Evolutionary conservation across 1,140 invertebrate species (phyloP).

Genomic region (Melanaphis sacchari): DNA sequence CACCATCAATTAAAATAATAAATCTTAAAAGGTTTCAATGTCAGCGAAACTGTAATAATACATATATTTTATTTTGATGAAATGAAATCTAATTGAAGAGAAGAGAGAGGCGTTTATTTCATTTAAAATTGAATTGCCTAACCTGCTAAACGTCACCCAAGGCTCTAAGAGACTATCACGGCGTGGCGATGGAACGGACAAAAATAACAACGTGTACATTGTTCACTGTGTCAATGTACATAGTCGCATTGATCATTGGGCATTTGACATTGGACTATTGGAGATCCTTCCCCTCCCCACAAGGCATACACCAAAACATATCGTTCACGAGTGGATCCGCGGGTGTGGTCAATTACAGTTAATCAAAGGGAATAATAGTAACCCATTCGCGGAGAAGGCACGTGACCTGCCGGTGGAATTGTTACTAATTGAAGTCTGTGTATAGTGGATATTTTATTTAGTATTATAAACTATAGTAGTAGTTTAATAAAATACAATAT

Average conservation of each 20-base stretch:
- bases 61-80: not conserved
- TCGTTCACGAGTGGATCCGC: not conserved
- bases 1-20: not conserved
- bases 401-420: slow-evolving; percentile 34
- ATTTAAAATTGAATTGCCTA: slow-evolving; percentile 24
- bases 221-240: not conserved
- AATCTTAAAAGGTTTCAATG: slow-evolving; percentile 14
- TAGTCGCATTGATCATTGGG: not conserved
- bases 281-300: not conserved
- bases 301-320: not conserved
- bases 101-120: not conserved
- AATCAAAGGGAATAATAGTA: slow-evolving; percentile 52
- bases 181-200: not conserved
- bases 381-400: slow-evolving; percentile 13
- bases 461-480: not conserved
- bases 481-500: not conserved
- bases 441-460: not conserved
- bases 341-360: slow-evolving; percentile 54
- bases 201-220: not conserved
- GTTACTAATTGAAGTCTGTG: slow-evolving; percentile 40
- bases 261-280: slow-evolving; percentile 51
- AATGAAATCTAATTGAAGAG: not conserved
- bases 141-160: not conserved
- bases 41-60: not conserved
- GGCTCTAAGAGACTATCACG: not conserved